phyloP scores from a whole-genome alignment of 2,888 invertebrate species.

The Diarsia rubi region DNA sequence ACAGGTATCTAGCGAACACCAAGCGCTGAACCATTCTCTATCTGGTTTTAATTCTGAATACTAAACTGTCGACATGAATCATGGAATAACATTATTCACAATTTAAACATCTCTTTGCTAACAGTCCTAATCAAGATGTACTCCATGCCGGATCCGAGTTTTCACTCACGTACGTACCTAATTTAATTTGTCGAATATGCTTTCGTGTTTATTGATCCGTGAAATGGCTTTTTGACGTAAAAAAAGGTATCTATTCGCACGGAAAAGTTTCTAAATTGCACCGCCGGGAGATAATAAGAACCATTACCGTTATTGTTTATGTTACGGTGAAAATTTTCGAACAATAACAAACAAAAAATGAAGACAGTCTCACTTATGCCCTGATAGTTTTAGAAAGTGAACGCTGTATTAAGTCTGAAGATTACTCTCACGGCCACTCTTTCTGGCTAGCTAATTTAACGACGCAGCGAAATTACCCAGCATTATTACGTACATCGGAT shows the following conservation, averaged over 20 bases:
- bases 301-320: conserved; percentile 70
- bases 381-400: conserved; percentile 79
- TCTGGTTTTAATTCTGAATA: conserved; percentile 48
- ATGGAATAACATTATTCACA: conserved; percentile 39
- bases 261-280: conserved; percentile 76
- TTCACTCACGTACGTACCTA: conserved; percentile 68
- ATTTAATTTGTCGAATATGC: conserved; percentile 70
- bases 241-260: conserved; percentile 66
- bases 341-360: conserved; percentile 63
- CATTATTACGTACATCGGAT: conserved; percentile 59
- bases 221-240: conserved; percentile 71
- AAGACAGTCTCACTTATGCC: conserved; percentile 59
- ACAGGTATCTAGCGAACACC: conserved; percentile 57
- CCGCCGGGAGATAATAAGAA: conserved; percentile 73
- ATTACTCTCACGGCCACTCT: conserved; percentile 73
- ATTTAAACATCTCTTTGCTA: conserved; percentile 43
- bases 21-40: conserved; percentile 37
- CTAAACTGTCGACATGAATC: conserved; percentile 51
- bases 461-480: conserved; percentile 67
- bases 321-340: conserved; percentile 40
- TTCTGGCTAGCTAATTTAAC: conserved; percentile 75
- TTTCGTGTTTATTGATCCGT: conserved; percentile 73
- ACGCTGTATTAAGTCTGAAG: conserved; percentile 66
- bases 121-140: conserved; percentile 50
- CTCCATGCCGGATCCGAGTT: conserved; percentile 43